Evolutionary conservation across 2,113 vertebrate species (phyloP), one percentile per base, ranked within the genome.

Genomic region (Formicarius rufipectus): DNA sequence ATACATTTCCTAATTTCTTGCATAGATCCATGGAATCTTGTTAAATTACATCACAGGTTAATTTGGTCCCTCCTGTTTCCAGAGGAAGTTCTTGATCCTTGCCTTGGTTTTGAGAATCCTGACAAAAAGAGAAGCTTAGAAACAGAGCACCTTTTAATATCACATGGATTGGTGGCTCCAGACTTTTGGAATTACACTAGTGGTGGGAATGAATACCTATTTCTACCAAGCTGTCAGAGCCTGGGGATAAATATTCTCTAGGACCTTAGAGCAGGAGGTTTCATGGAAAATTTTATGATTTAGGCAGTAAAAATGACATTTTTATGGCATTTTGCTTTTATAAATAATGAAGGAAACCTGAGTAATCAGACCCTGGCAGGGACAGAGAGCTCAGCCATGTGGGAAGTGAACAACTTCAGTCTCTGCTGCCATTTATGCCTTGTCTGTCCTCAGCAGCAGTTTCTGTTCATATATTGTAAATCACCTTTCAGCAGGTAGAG

Each of bases 261-360:
- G 67, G 85, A 85, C 30, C 45, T 83, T 27, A 19, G 1, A 12
- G 66, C 67, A 76, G 67, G 16, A 78, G 72, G 76, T 39, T 95
- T 80, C 30, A 64, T 62, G 79, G 94, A 90, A 96, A 93, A 50
- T 39, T 3, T 74, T 50, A 87, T 92, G 37, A 74, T 89, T 84
- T 84, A 89, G 49, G 79, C 58, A 60, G 53, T n/a, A 58, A 64
- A 94, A 92, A 84, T 55, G 45, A 92, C 12, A 7, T 76, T 75
- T 79, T 91, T 72, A 79, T 79, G 74, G 87, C 86, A 81, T 39
- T 39, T 66, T 88, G 67, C 72, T 93, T 86, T 88, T 50, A 39
- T 90, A 95, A 93, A 53, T 67, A 80, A 90, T 50, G 67, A 81
- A 77, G 80, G 79, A 62, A 92, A 83, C 55, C 63, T 62, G 53